A percentile compares a stretch with the other conserved stretches of the same genome.
Conservation (phyloP, 2,113 vertebrate species). For the Morphnarchus princeps region DNA sequence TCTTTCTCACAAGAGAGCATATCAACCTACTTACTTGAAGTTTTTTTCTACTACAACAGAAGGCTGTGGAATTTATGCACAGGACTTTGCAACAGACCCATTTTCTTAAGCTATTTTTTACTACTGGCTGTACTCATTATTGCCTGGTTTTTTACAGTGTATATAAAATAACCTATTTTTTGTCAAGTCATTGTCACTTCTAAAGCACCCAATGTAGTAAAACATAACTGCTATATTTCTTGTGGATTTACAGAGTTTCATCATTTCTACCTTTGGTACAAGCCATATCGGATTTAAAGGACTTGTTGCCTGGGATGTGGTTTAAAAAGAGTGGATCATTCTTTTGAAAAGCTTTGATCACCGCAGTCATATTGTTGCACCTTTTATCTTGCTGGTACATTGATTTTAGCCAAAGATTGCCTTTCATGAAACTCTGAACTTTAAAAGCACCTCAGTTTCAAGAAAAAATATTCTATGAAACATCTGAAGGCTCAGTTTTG, state of each 20-base stretch:
- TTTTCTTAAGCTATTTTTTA: conserved; percentile 5
- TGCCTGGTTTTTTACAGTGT: background rate
- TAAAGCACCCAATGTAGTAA: background rate
- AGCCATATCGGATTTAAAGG: conserved; percentile 13
- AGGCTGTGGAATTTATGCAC: background rate
- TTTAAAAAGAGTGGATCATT: conserved; percentile 43
- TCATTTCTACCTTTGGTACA: conserved; percentile 6
- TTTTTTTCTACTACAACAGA: background rate
- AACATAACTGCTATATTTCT: background rate
- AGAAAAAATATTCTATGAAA: conserved; percentile 39
- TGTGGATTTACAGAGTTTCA: conserved; percentile 15
- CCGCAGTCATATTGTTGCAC: conserved; percentile 43
- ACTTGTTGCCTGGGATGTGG: conserved; percentile 28
- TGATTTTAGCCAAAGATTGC: conserved; percentile 62
- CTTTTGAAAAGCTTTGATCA: conserved; percentile 59
- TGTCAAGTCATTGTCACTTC: conserved; percentile 2
- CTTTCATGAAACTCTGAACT: conserved; percentile 59
- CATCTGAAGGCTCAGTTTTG: conserved; percentile 49
- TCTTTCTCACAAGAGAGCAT: background rate
- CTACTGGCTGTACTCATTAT: background rate
- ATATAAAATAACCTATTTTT: conserved; percentile 9
- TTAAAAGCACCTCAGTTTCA: conserved; percentile 49
- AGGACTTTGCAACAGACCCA: background rate
- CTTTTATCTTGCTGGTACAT: conserved; percentile 64
- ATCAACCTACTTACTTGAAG: background rate